phyloP scores from a whole-genome alignment of 2,797 vertebrate species.

The Glossophaga mutica region DNA sequence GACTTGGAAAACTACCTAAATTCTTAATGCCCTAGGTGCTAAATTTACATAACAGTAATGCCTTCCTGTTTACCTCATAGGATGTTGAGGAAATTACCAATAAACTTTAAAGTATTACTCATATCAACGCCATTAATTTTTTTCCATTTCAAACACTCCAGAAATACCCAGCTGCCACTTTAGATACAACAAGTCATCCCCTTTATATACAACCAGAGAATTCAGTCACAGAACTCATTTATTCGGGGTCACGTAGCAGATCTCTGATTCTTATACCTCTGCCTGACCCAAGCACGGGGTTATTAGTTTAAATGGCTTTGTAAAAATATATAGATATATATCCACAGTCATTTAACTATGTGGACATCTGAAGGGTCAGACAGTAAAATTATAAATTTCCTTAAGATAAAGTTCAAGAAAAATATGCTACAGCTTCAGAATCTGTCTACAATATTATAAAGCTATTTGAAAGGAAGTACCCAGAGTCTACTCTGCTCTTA shows the following conservation, averaged over 20 bases:
- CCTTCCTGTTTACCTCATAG: conserved; percentile 23
- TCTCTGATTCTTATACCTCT: neutral
- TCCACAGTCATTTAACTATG: neutral
- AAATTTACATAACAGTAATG: neutral
- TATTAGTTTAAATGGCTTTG: neutral
- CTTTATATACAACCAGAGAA: neutral
- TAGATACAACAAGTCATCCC: neutral
- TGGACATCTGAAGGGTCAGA: neutral
- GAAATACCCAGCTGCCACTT: neutral
- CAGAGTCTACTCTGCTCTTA: neutral
- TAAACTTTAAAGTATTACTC: neutral
- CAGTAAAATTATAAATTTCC: neutral
- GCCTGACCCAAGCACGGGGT: neutral
- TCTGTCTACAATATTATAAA: neutral
- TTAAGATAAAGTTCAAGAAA: neutral
- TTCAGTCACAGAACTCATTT: neutral
- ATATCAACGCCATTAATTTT: neutral
- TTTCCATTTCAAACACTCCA: neutral
- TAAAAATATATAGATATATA: neutral
- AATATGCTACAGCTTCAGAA: neutral
- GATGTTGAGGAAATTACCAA: conserved; percentile 10
- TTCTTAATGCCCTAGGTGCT: neutral
- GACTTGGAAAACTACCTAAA: conserved; percentile 36
- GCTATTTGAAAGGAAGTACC: neutral
- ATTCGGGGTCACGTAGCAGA: neutral